These are phyloP conservation scores for Nomada goodeniana DNA, from an alignment of 2,888 invertebrate species.

Conservation along the genomic window DNA sequence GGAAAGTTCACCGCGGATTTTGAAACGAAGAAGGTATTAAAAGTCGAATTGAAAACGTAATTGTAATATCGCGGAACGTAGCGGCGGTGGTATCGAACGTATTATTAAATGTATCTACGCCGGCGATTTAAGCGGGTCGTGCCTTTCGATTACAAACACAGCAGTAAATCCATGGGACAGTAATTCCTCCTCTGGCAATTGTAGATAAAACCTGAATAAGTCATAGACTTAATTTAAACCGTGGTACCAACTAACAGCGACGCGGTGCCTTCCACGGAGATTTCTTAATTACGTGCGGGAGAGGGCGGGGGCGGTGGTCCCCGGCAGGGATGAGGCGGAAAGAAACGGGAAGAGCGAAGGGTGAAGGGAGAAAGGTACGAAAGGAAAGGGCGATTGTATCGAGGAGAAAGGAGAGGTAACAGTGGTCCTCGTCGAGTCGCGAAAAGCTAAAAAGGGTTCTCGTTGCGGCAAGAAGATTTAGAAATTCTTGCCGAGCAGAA, in stretches of 20 bases:
- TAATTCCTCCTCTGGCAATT: constrained; percentile 82
- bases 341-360: constrained; percentile 25
- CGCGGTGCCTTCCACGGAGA: constrained; percentile 77
- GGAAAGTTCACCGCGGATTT: too few species aligned
- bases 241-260: constrained; percentile 67
- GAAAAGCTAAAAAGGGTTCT: constrained; percentile 36
- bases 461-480: constrained; percentile 73
- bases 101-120: neutral
- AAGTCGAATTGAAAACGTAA: too few species aligned
- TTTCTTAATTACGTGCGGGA: constrained; percentile 82
- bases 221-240: constrained; percentile 83
- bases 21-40: too few species aligned
- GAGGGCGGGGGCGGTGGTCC: neutral
- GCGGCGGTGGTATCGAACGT: neutral
- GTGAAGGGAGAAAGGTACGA: constrained; percentile 35
- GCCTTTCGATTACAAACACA: constrained; percentile 79
- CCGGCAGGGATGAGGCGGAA: constrained; percentile 26
- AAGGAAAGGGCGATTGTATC: constrained; percentile 43
- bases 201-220: constrained; percentile 84
- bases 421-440: constrained; percentile 26
- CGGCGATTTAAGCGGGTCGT: constrained; percentile 62
- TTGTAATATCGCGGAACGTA: neutral
- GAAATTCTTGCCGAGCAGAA: constrained; percentile 63
- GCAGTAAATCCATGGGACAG: constrained; percentile 76
- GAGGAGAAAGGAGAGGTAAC: constrained; percentile 31